Base-by-base conservation (phyloP, 2,888 invertebrate species). In the Seira musarum region DNA sequence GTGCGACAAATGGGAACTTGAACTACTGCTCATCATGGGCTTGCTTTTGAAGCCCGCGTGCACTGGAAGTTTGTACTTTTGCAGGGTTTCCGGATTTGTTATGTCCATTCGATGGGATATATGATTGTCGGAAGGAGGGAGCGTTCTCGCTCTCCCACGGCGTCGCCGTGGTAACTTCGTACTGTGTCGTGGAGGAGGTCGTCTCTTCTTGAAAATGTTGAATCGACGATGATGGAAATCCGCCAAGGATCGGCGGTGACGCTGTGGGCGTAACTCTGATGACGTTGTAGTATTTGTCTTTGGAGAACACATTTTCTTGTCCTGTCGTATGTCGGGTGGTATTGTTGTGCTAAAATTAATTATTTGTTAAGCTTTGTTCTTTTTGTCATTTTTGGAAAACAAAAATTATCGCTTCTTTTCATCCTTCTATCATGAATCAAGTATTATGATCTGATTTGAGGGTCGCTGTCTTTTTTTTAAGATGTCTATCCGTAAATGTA, bases 31-130 rank as follows among this genome's bases (percentile, higher is more conserved):
- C 21, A 46, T 10, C 24, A 70, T 1, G 0, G 76, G 60, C 10
- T 71, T 78, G 3, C 25, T 49, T 19, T 66, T 71, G 17, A 71
- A 21, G 8, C 70, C 77, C 1, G 77, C 69, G 3, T 30, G 60
- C 21, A 19, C 60, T 8, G 30, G 70, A 15, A 76, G 17, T 35
- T 76, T 76, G 76, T 68, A 69, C 22, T 76, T 76, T 24, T 60
- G 53, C 24, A 53, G 53, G 53, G 15, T 53, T 21, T 63, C 5
- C 13, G 10, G 63, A 24, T 25, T 22, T 63, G 24, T 30, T 30
- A 13, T 35, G 65, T 24, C 65, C 65, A 65, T 22, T 24, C 65
- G 35, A 30, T 68, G 68, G 22, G 35, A 30, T 46, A 22, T 17
- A 19, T 2, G 3, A 15, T 63, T 63, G 10, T 63, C 25, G 2